phyloP scores from a whole-genome alignment of 2,888 invertebrate genomes.

The Andrena trimmerana region DNA sequence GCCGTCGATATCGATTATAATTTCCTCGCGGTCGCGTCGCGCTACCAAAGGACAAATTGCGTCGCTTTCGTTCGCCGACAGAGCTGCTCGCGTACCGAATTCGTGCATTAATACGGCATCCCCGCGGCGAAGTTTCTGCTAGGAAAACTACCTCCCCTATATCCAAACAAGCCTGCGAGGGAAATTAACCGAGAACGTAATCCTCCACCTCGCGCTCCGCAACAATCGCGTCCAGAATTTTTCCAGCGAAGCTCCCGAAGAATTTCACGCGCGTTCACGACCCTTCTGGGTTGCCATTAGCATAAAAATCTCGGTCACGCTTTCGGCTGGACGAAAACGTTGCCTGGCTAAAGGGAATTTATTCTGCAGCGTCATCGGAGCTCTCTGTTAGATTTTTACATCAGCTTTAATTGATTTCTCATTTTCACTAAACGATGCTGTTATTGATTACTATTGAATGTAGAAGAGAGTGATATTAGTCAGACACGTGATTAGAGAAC shows the following conservation, averaged over 20 bases:
- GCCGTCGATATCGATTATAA: constrained; percentile 52
- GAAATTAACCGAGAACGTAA: too few species aligned
- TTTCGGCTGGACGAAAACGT: background rate
- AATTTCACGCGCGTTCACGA: background rate
- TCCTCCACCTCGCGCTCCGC: too few species aligned
- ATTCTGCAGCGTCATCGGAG: background rate
- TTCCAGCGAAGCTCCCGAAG: background rate
- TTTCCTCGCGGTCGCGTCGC: constrained; percentile 25
- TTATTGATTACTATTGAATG: background rate
- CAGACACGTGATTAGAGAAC: background rate
- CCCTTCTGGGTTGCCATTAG: background rate
- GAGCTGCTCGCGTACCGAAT: background rate
- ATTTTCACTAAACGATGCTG: too few species aligned
- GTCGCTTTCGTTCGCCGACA: background rate
- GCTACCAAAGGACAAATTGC: constrained; percentile 37
- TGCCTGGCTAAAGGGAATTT: background rate
- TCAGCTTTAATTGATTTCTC: too few species aligned
- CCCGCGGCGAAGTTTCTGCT: background rate
- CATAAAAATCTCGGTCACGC: background rate
- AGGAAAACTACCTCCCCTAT: too few species aligned
- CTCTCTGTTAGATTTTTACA: background rate
- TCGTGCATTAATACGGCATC: constrained; percentile 20
- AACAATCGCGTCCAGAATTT: background rate
- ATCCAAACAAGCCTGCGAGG: too few species aligned
- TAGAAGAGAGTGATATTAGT: background rate